Conservation (phyloP, 2,797 vertebrate genomes). For the Centroberyx gerrardi region DNA sequence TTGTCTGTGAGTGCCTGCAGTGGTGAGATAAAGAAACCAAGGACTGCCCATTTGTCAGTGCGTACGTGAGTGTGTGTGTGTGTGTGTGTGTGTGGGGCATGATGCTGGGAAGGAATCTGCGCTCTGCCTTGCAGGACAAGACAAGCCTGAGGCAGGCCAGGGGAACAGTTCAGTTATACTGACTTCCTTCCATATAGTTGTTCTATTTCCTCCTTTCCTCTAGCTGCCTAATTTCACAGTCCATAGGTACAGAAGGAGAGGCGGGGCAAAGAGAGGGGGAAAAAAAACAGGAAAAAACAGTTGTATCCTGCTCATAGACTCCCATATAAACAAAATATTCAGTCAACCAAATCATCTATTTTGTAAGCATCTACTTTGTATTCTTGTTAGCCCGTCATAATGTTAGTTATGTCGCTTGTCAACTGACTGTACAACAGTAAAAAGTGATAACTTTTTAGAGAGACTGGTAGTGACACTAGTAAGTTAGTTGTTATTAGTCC, state of each 20-base stretch:
- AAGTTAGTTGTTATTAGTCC: not conserved
- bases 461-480: not conserved
- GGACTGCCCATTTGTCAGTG: constrained; percentile 43
- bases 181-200: constrained; percentile 25
- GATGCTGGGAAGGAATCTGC: constrained; percentile 9
- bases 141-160: constrained; percentile 52
- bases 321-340: not conserved
- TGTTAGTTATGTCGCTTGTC: not conserved
- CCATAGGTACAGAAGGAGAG: constrained; percentile 43
- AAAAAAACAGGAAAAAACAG: not conserved
- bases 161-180: constrained; percentile 53
- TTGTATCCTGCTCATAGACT: not conserved
- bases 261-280: no score
- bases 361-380: constrained; percentile 6
- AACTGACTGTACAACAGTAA: no score
- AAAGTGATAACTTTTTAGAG: not conserved
- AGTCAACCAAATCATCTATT: not conserved
- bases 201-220: constrained; percentile 42
- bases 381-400: constrained; percentile 19
- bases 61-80: constrained; percentile 25
- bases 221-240: constrained; percentile 57
- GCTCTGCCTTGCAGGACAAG: constrained; percentile 41
- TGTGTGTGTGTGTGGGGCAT: constrained; percentile 6
- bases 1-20: constrained; percentile 65
- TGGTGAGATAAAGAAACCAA: constrained; percentile 69